Evolutionary conservation across 2,888 invertebrate species (phyloP), one percentile per base, ranked within the genome.

Genomic region (Ormyrus pomaceus): DNA sequence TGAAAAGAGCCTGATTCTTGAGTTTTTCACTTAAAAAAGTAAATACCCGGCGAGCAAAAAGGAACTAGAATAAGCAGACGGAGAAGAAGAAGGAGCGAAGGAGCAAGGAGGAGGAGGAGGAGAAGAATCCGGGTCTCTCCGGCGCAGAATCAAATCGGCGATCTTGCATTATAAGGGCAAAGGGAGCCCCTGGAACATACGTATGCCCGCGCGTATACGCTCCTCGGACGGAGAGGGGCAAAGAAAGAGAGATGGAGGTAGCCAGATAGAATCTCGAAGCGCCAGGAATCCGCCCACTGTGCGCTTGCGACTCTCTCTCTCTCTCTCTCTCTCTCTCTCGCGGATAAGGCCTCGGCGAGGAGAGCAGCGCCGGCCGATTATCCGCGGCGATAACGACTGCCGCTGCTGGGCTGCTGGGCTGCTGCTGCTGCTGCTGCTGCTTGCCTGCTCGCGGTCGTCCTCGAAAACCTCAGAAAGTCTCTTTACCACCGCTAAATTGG

Each of bases 241-340:
- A 34, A 34, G 34, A 34, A 34, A 34, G 34, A 66, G 65, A 65
- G 19, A 11, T 13, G 5, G 58, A 56, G 61, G 53, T 19, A 56
- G 48, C 34, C n/a, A 79, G 82, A 82, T 82, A 75, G 59, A 75
- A 82, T 82, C 82, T 73, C 45, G 68, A 72, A 77, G 68, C 77
- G 78, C 62, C 59, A 77, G 72, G 80, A 82, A 68, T 82, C 80
- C 78, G 78, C 80, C 80, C 82, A 80, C 78, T 80, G 73, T 70
- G 70, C 70, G 64, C 72, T 34, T 34, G 65, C 77, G 77, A 72
- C 34, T 34, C 34, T 34, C 19, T 19, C 19, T 19, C 19, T 19
- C 19, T 34, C 34, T 34, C 34, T 34, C 34, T 34, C 34, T 34
- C 34, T 34, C 34, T 34, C 34, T 34, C 69, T 59, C 70, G 69